Evolutionary conservation across 2,888 invertebrate genomes (phyloP), one percentile per base, ranked within the genome.

Genomic region (Zaprionus lineosus): DNA sequence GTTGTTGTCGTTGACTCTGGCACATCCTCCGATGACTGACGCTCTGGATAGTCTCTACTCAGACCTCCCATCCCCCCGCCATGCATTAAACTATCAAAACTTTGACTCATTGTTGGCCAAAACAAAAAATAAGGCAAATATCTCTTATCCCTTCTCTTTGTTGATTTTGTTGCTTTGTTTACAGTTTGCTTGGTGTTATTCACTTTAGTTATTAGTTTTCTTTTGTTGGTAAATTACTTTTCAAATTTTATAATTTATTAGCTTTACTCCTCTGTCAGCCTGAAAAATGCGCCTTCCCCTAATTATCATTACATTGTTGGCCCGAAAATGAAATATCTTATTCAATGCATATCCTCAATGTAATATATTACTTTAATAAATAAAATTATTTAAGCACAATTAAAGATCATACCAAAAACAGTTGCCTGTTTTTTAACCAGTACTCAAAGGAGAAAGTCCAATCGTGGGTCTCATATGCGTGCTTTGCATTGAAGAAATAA

Each of bases 21-120:
- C 28, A 89, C 85, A 64, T 89, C 89, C 58, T 89, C 89, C 3
- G 88, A 89, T 26, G 88, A 89, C 62, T 89, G 88, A 28, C 84
- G 87, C 57, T 88, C 88, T 9, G 77, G 84, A 29, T 83, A 88
- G 52, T 58, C 71, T 14, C 56, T 67, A 11, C 53, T 58, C 2
- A 37, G 37, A 0, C 5, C 43, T 9, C 8, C 29, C 4, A 24
- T 36, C 2, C 31, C 84, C 1, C 74, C 66, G 26, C 83, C 85
- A 39, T 86, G 83, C 61, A 86, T 84, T 65, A 88, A 69, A 71
- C 84, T 87, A 77, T 89, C 87, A 44, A 86, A 87, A 83, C 86
- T 88, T 86, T 88, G 88, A 84, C 89, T 86, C 89, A 89, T 89
- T 47, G 65, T 81, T 37, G 51, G 73, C 46, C 59, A 68, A 50